phyloP scores from a whole-genome alignment of 2,113 vertebrate species.

The Saimiri boliviensis region DNA sequence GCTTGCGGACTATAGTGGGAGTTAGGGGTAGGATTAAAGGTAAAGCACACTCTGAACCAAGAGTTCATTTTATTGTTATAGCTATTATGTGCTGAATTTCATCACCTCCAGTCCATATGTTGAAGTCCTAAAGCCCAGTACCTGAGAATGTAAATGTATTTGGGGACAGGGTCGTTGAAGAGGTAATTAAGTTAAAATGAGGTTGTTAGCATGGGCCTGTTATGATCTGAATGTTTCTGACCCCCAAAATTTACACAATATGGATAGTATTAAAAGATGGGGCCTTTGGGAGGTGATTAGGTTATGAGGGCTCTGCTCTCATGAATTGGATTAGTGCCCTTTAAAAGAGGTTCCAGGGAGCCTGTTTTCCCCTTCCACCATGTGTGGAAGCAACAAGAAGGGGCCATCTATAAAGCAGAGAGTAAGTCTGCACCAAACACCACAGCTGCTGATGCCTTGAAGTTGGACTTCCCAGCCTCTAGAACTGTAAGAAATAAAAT shows the following conservation, averaged over 20 bases:
- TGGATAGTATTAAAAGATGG: neutral
- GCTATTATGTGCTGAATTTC: neutral
- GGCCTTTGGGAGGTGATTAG: neutral
- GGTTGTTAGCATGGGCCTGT: neutral
- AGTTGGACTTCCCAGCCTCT: neutral
- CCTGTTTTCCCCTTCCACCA: neutral
- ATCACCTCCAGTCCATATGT: too few relatives aligned
- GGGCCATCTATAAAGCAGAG: neutral
- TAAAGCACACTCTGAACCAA: neutral
- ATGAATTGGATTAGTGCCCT: neutral
- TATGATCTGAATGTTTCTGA: neutral
- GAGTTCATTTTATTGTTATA: neutral
- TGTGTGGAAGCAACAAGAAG: neutral
- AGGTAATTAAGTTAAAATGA: neutral
- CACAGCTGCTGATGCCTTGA: neutral
- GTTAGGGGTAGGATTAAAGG: neutral
- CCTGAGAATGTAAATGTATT: neutral
- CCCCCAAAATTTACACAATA: neutral
- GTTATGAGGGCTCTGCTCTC: neutral
- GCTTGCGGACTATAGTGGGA: neutral
- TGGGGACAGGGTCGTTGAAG: neutral
- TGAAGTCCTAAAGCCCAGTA: neutral
- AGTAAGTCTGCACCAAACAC: neutral
- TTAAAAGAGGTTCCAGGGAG: neutral
- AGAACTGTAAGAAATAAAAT: neutral